Percentiles rank a stretch among this genome's conserved stretches.
Conservation (phyloP, 2,113 vertebrate genomes). For the Trochalopteron elliotii region DNA sequence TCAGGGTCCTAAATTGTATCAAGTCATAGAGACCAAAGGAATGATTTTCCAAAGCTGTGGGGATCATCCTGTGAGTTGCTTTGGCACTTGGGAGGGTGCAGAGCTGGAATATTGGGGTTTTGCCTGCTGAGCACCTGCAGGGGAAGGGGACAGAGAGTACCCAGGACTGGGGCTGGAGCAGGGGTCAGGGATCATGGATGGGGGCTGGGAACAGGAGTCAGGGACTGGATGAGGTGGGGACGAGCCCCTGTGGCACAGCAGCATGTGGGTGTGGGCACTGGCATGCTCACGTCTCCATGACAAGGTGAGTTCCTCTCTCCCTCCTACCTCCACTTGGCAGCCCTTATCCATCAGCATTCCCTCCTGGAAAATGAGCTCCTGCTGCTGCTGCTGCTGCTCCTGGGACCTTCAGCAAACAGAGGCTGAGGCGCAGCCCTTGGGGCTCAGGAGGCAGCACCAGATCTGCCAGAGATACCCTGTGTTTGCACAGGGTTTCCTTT, state of each 20-base stretch:
- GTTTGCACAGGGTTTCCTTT: slow-evolving; percentile 17
- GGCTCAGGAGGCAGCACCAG: neutral
- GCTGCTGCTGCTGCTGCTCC: neutral
- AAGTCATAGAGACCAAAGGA: neutral
- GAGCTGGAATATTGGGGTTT: fast-evolving
- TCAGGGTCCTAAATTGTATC: neutral
- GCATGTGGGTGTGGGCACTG: fast-evolving
- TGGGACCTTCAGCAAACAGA: neutral
- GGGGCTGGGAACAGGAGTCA: neutral
- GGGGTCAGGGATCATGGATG: neutral
- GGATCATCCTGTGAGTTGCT: neutral
- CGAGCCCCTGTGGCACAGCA: neutral
- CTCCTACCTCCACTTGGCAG: neutral
- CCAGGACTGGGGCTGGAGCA: neutral
- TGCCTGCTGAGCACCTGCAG: neutral
- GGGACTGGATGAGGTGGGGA: fast-evolving
- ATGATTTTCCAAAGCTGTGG: neutral
- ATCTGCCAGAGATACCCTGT: neutral
- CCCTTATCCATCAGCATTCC: neutral
- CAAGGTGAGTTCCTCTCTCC: neutral
- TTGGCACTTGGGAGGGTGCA: neutral
- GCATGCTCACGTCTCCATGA: fast-evolving
- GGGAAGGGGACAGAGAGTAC: neutral
- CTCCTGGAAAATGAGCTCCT: neutral
- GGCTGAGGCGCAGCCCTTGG: neutral